These are phyloP conservation scores for Sebastes kiyomatsui DNA, from an alignment of 2,797 vertebrate species.

Conservation along the genomic window DNA sequence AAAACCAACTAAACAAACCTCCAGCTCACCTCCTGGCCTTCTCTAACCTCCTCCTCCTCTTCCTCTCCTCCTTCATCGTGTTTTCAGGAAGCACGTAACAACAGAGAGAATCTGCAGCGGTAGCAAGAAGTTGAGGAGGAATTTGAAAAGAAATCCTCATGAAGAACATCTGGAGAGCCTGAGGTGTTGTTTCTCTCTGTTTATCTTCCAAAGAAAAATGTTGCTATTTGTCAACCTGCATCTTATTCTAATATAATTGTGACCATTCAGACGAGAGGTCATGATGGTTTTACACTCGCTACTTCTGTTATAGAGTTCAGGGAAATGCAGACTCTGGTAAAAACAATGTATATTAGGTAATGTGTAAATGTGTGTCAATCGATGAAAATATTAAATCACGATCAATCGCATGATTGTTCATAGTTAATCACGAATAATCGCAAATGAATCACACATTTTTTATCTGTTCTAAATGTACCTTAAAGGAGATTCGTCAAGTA, in stretches of 20 bases:
- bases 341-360: too few species aligned
- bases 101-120: not conserved
- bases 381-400: too few species aligned
- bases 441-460: too few species aligned
- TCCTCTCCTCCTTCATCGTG: not conserved
- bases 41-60: not conserved
- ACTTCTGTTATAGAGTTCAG: too few species aligned
- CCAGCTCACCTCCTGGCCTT: constrained; percentile 14
- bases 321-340: too few species aligned
- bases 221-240: not conserved
- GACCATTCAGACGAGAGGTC: too few species aligned
- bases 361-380: too few species aligned
- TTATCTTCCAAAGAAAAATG: not conserved
- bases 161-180: not conserved
- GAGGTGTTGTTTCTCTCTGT: not conserved
- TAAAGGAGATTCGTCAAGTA: too few species aligned
- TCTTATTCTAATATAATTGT: not conserved
- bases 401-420: too few species aligned
- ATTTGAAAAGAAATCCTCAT: not conserved
- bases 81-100: not conserved
- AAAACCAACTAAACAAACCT: constrained; percentile 29
- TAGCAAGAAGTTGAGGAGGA: not conserved
- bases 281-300: too few species aligned
- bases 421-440: too few species aligned
- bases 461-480: too few species aligned